Conservation (phyloP, 2,113 vertebrate species). For the Gila orcuttii region DNA sequence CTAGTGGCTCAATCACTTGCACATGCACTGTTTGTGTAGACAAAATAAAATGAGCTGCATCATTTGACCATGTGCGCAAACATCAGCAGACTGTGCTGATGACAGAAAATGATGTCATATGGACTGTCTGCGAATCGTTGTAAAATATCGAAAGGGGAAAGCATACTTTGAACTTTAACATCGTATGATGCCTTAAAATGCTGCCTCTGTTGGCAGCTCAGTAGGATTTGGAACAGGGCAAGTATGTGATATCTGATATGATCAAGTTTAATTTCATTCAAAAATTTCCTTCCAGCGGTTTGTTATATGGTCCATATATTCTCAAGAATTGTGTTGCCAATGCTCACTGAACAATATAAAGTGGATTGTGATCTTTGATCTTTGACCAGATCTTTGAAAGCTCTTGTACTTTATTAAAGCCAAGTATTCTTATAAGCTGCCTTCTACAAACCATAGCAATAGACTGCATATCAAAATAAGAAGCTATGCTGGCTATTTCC, state of each 20-base stretch:
- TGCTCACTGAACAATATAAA: neutral
- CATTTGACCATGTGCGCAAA: no score
- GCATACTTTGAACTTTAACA: neutral
- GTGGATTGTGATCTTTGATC: no score
- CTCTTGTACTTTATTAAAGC: slow-evolving; percentile 3
- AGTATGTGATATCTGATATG: neutral
- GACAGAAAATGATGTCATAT: neutral
- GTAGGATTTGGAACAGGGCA: neutral
- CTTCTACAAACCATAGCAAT: slow-evolving; percentile 39
- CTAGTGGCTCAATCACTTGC: no score
- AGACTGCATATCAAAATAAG: slow-evolving; percentile 45
- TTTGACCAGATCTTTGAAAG: neutral
- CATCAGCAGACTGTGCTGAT: neutral
- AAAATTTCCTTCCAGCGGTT: neutral
- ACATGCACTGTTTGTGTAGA: neutral
- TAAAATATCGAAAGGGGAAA: neutral
- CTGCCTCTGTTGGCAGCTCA: neutral
- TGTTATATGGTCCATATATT: slow-evolving; percentile 6
- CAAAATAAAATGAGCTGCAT: neutral
- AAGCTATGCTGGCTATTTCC: slow-evolving; percentile 20
- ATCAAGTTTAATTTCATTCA: neutral
- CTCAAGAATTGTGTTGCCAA: neutral
- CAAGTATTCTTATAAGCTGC: slow-evolving; percentile 41
- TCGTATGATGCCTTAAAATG: neutral
- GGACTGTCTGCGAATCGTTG: neutral